Evolutionary conservation across 2,888 invertebrate species (phyloP).

Genomic region (Liopterus haemorrhoidalis): DNA sequence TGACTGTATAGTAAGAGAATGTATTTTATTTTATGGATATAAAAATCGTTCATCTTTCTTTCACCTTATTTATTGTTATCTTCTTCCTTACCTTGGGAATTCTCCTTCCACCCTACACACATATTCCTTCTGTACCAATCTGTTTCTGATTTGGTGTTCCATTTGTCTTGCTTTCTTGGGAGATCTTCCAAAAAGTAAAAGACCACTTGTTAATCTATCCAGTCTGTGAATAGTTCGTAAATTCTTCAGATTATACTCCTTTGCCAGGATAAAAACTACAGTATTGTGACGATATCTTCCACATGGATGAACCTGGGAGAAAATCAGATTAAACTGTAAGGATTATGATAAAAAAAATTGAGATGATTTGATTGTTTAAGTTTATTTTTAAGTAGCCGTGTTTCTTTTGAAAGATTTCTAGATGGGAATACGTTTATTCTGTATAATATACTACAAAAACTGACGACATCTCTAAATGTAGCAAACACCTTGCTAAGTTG

Average conservation of each 20-base stretch:
- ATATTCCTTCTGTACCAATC: slow-evolving; percentile 91
- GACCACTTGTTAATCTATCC: slow-evolving; percentile 90
- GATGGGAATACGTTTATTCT: too few relatives aligned
- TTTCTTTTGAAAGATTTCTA: too few relatives aligned
- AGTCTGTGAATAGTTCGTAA: slow-evolving; percentile 90
- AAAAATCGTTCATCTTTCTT: too few relatives aligned
- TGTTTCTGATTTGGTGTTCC: slow-evolving; percentile 89
- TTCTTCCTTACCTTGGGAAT: slow-evolving; percentile 90
- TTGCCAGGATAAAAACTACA: slow-evolving; percentile 91
- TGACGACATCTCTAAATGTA: too few relatives aligned
- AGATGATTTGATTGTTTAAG: too few relatives aligned
- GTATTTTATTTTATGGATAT: too few relatives aligned
- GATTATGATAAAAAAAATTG: slow-evolving; percentile 17
- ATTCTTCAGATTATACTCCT: slow-evolving; percentile 91
- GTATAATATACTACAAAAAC: too few relatives aligned
- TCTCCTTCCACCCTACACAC: slow-evolving; percentile 90
- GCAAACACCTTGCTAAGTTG: too few relatives aligned
- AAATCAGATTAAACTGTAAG: slow-evolving; percentile 5
- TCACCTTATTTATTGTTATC: too few relatives aligned
- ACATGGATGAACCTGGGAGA: slow-evolving; percentile 89
- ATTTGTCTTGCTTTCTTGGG: slow-evolving; percentile 90
- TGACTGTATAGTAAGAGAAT: too few relatives aligned
- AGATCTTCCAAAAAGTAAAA: slow-evolving; percentile 88
- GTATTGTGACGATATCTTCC: slow-evolving; percentile 97
- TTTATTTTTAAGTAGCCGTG: too few relatives aligned